Evolutionary conservation across 1,140 invertebrate species (phyloP).

Genomic region (Heliconius congener): DNA sequence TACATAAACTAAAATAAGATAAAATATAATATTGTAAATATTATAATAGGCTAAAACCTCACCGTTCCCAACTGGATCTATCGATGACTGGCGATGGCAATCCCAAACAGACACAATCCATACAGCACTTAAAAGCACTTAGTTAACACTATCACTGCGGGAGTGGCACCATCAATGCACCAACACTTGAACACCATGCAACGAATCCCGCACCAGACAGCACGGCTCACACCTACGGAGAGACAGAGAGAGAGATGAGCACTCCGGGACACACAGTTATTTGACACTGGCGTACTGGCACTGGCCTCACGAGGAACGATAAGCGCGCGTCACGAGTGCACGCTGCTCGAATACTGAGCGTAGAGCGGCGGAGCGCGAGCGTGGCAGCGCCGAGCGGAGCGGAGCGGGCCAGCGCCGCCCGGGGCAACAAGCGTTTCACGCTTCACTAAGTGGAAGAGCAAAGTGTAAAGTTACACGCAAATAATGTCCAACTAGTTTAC

Average conservation of each 20-base stretch:
- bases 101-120: slow-evolving; percentile 79
- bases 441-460: slow-evolving; percentile 68
- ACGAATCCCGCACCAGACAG: slow-evolving; percentile 51
- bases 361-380: slow-evolving; percentile 34
- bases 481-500: slow-evolving; percentile 42
- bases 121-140: slow-evolving; percentile 76
- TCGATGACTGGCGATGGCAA: slow-evolving; percentile 74
- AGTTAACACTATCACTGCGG: slow-evolving; percentile 77
- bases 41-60: slow-evolving; percentile 42
- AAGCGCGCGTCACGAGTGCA: slow-evolving; percentile 65
- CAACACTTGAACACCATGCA: slow-evolving; percentile 76
- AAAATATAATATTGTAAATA: slow-evolving; percentile 14
- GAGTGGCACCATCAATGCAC: slow-evolving; percentile 69
- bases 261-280: slow-evolving; percentile 55
- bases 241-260: slow-evolving; percentile 64
- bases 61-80: slow-evolving; percentile 76
- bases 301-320: slow-evolving; percentile 36
- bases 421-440: slow-evolving; percentile 65
- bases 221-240: slow-evolving; percentile 68
- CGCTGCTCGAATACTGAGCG: slow-evolving; percentile 72
- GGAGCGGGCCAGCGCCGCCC: slow-evolving; percentile 29
- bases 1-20: neutral
- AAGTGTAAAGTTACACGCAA: slow-evolving; percentile 71
- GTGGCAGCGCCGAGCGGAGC: slow-evolving; percentile 33
- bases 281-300: slow-evolving; percentile 40